Conservation (phyloP, 2,113 vertebrate genomes). For the Mixornis gularis region DNA sequence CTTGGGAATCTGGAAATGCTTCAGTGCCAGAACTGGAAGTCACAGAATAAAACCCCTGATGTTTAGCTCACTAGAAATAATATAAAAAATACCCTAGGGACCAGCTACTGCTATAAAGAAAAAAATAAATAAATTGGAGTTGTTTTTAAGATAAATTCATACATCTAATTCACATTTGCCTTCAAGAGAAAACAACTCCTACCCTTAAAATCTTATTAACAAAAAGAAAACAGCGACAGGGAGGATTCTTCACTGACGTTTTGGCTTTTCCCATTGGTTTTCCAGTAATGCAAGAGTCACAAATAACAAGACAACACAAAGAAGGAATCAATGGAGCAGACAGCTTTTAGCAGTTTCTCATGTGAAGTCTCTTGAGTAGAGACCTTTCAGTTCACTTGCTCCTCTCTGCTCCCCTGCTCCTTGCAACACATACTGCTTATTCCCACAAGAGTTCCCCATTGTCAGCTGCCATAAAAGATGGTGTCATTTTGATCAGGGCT, state of each 20-base stretch:
- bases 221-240: not conserved
- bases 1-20: not conserved
- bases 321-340: not conserved
- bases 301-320: not conserved
- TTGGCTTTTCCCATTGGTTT: not conserved
- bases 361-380: not conserved
- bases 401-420: not conserved
- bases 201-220: not conserved
- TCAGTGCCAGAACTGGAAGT: not conserved
- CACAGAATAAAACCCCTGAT: not conserved
- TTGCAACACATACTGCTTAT: fast-evolving
- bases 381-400: not conserved
- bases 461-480: not conserved
- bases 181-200: not conserved
- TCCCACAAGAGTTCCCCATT: not conserved
- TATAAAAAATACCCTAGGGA: not conserved
- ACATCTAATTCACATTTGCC: not conserved
- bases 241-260: not conserved
- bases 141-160: not conserved
- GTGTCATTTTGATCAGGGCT: not conserved
- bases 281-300: not conserved
- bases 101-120: not conserved
- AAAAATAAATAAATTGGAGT: not conserved
- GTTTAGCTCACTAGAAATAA: not conserved
- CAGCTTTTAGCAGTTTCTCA: not conserved